These are phyloP conservation scores for Trichonephila clavata DNA, from an alignment of 1,140 invertebrate species.

Conservation along the genomic window DNA sequence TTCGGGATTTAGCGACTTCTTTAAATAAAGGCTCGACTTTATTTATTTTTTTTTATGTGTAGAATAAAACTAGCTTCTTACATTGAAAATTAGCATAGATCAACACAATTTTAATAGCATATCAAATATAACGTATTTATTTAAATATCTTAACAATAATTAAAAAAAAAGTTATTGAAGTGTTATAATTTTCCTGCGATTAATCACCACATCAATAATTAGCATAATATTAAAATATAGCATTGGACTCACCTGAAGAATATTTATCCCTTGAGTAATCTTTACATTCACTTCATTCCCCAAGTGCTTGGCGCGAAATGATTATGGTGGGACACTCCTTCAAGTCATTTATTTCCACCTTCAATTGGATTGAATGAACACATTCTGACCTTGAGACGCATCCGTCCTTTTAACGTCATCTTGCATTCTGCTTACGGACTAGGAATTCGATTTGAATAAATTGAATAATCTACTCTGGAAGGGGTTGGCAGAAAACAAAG, in stretches of 20 bases:
- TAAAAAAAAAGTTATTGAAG: no score
- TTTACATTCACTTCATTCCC: not conserved
- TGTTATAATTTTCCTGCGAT: no score
- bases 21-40: no score
- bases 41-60: no score
- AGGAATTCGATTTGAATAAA: slow-evolving; percentile 66
- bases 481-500: not conserved
- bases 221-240: not conserved
- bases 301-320: not conserved
- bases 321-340: not conserved
- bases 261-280: not conserved
- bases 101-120: no score
- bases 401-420: slow-evolving; percentile 35
- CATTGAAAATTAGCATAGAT: no score
- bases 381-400: slow-evolving; percentile 46
- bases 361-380: slow-evolving; percentile 38
- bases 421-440: not conserved
- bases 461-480: slow-evolving; percentile 45
- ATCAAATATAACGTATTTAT: no score
- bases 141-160: no score
- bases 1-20: no score
- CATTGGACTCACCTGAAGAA: not conserved
- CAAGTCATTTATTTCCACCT: slow-evolving; percentile 13
- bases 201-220: no score
- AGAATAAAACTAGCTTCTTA: no score